Conservation (phyloP, 2,797 vertebrate species). For the Cyclopterus lumpus region DNA sequence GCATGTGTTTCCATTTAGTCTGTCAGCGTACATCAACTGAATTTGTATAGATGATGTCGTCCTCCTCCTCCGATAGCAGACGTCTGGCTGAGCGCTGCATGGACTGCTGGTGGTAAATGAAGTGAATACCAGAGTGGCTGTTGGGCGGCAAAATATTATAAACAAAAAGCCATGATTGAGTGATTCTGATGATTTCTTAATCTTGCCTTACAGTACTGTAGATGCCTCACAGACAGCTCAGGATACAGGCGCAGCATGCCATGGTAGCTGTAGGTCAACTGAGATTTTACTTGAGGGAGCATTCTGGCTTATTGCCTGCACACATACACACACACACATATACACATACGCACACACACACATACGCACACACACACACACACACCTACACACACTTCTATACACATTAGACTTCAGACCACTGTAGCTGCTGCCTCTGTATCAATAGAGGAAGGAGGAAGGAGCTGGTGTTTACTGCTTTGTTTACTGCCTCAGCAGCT, state of each 20-base stretch:
- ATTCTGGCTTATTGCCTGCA: slow-evolving; percentile 45
- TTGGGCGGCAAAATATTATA: slow-evolving; percentile 48
- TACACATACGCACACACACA: slow-evolving; percentile 19
- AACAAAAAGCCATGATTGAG: slow-evolving; percentile 60
- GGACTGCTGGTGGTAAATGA: slow-evolving; percentile 45
- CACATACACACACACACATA: slow-evolving; percentile 25
- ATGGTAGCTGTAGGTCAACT: slow-evolving; percentile 58
- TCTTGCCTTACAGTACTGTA: slow-evolving; percentile 32
- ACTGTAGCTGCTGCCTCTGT: slow-evolving; percentile 38
- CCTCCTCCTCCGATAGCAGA: slow-evolving; percentile 9
- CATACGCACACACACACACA: slow-evolving; percentile 18
- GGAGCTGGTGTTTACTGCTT: slow-evolving; percentile 34
- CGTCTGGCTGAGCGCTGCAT: slow-evolving; percentile 40
- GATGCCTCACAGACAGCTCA: slow-evolving; percentile 19
- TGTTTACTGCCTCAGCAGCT: slow-evolving; percentile 45
- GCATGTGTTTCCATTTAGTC: slow-evolving; percentile 59
- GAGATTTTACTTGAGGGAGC: slow-evolving; percentile 58
- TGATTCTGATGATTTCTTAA: slow-evolving; percentile 54
- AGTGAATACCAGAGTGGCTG: slow-evolving; percentile 36
- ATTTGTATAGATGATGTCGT: slow-evolving; percentile 49
- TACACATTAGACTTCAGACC: slow-evolving; percentile 32
- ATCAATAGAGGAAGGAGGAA: slow-evolving; percentile 14
- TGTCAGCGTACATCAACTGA: slow-evolving; percentile 58
- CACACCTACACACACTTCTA: slow-evolving; percentile 23
- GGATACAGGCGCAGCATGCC: slow-evolving; percentile 15